Conservation (phyloP, 2,797 vertebrate genomes). For the Lepilemur septentrionalis region DNA sequence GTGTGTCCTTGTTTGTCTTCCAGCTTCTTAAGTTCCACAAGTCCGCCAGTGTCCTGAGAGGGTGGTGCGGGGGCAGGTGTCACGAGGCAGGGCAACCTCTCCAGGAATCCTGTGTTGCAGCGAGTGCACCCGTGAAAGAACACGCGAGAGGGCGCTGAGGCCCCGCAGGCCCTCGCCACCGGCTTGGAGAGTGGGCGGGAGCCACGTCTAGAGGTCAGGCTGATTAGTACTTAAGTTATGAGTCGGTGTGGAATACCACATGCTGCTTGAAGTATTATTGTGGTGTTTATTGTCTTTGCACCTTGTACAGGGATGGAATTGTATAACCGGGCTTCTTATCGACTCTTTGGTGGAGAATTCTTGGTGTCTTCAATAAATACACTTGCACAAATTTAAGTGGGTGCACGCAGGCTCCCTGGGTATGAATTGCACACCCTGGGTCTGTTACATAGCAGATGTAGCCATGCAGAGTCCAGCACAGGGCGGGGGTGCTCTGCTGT, state of each 20-base stretch:
- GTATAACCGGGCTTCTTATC: background rate
- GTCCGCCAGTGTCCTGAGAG: background rate
- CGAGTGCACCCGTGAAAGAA: background rate
- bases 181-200: background rate
- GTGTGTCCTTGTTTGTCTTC: background rate
- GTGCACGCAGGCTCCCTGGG: background rate
- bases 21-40: background rate
- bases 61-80: too few species aligned
- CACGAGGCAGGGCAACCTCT: background rate
- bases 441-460: background rate
- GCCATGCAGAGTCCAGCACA: background rate
- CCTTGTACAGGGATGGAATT: background rate
- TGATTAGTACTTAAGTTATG: background rate
- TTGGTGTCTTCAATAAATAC: constrained; percentile 34
- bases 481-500: background rate
- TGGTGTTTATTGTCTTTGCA: background rate
- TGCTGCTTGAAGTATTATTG: background rate
- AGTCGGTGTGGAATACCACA: background rate
- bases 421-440: background rate
- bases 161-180: background rate
- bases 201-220: background rate
- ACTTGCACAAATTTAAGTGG: constrained; percentile 22
- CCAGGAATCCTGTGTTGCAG: background rate
- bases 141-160: background rate
- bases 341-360: constrained; percentile 31